Conservation (phyloP, 2,113 vertebrate genomes). For the Zingel zingel region DNA sequence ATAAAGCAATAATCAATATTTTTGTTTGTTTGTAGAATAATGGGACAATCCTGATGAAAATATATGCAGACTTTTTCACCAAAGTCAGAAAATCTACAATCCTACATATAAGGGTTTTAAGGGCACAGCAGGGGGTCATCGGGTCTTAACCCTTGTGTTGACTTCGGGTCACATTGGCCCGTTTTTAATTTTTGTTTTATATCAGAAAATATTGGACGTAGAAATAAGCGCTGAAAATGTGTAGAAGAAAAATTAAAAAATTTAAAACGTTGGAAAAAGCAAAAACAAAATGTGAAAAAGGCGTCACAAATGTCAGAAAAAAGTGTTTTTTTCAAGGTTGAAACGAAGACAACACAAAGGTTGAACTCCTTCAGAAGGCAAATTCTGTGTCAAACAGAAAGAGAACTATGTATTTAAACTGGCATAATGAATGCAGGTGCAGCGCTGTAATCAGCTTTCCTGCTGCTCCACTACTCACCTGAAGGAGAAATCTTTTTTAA, state of each 20-base stretch:
- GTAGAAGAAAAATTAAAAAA: too few relatives aligned
- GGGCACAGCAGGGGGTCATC: background rate
- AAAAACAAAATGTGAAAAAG: too few relatives aligned
- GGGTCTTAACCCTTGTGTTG: too few relatives aligned
- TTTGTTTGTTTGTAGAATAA: background rate
- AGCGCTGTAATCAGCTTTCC: slow-evolving; percentile 1
- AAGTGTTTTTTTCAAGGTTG: too few relatives aligned
- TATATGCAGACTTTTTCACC: background rate
- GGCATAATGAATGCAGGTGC: background rate
- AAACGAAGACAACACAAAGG: too few relatives aligned
- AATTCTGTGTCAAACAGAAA: background rate
- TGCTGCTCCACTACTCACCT: background rate
- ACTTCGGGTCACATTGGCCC: too few relatives aligned
- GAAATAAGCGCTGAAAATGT: too few relatives aligned
- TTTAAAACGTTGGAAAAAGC: too few relatives aligned
- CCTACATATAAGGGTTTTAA: background rate
- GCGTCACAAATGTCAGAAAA: too few relatives aligned
- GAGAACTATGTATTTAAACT: background rate
- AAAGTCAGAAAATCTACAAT: background rate
- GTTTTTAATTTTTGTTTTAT: too few relatives aligned
- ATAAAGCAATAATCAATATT: too few relatives aligned
- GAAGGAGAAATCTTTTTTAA: background rate
- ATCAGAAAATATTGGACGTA: too few relatives aligned
- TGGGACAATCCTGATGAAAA: background rate
- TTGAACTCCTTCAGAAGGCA: background rate